phyloP scores from a whole-genome alignment of 2,113 vertebrate species.

The Bujurquina vittata region DNA sequence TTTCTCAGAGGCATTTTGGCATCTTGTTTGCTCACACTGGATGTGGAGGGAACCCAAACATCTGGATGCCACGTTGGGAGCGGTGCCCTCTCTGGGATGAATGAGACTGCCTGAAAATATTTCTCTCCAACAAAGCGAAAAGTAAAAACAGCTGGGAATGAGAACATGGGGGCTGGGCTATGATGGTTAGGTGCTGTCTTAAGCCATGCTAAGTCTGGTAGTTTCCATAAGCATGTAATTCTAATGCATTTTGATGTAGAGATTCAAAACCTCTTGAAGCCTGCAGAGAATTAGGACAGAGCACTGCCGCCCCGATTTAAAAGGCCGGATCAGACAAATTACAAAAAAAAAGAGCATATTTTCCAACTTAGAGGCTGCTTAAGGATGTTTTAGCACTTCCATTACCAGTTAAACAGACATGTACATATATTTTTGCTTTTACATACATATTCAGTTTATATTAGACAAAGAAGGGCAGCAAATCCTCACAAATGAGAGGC shows the following conservation, averaged over 20 bases:
- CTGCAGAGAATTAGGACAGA: slow-evolving; percentile 42
- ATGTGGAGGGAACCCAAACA: slow-evolving; percentile 32
- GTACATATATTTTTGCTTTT: neutral
- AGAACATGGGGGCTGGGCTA: neutral
- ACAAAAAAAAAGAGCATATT: neutral
- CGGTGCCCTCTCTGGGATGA: neutral
- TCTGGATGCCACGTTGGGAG: slow-evolving; percentile 65
- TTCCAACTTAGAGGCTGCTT: neutral
- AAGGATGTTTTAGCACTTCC: neutral
- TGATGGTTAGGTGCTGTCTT: slow-evolving; percentile 16
- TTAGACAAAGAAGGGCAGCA: neutral
- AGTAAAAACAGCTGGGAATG: slow-evolving; percentile 42
- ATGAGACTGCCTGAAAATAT: slow-evolving; percentile 19
- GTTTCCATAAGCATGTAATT: slow-evolving; percentile 13
- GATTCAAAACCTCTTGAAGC: slow-evolving; percentile 55
- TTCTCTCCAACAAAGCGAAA: slow-evolving; percentile 8
- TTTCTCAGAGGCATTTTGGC: neutral
- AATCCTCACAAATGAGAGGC: neutral
- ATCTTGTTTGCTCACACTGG: slow-evolving; percentile 7
- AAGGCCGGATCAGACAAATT: neutral
- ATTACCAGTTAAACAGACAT: neutral
- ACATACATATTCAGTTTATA: neutral
- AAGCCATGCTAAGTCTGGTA: slow-evolving; percentile 35
- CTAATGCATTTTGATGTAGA: slow-evolving; percentile 44
- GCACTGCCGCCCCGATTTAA: slow-evolving; percentile 18